Evolutionary conservation across 1,140 invertebrate genomes (phyloP), one percentile per base, ranked within the genome.

Genomic region (Tetramorium parvispinum): DNA sequence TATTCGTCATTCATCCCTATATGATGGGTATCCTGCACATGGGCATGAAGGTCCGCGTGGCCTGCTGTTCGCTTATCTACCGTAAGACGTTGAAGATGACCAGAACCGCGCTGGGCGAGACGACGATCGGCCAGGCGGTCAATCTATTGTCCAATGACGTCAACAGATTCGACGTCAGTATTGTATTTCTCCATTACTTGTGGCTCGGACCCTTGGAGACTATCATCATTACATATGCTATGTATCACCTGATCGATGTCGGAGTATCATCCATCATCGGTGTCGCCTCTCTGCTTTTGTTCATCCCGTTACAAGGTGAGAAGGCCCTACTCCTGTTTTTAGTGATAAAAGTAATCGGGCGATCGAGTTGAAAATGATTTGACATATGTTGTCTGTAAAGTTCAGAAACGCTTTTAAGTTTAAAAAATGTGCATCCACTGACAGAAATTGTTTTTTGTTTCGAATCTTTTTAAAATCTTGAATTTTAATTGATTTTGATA

Each of bases 71-170:
- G 0, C 93, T 98, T 0, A 97, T 98, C 73, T 99, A 98, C 92
- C 96, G 97, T 93, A 98, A 98, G 96, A 97, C 96, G 2, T 92
- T 97, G 57, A 95, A 94, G 88, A 91, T 97, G 0, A 96, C 96
- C 7, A 96, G 95, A 87, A 96, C 96, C n/a, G 97, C 97, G n/a
- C 94, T 98, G 21, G 97, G 96, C 0, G 96, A 97, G 93, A 98
- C 97, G 0, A 97, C 98, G 0, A 96, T 97, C 3, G 98, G 98
- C 0, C 97, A 98, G 93, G 97, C 98, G 73, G 97, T 99, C 0
- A 99, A 99, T 94, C 95, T 99, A 0, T 94, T 99, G 71, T 98
- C 98, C 1, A 99, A 98, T 85, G 98, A 99, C 91, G 96, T 97
- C 11, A 97, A 96, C 32, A 94, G 97, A 32, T 97, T 97, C 88